phyloP scores from a whole-genome alignment of 2,113 vertebrate genomes.

The Albula glossodonta region DNA sequence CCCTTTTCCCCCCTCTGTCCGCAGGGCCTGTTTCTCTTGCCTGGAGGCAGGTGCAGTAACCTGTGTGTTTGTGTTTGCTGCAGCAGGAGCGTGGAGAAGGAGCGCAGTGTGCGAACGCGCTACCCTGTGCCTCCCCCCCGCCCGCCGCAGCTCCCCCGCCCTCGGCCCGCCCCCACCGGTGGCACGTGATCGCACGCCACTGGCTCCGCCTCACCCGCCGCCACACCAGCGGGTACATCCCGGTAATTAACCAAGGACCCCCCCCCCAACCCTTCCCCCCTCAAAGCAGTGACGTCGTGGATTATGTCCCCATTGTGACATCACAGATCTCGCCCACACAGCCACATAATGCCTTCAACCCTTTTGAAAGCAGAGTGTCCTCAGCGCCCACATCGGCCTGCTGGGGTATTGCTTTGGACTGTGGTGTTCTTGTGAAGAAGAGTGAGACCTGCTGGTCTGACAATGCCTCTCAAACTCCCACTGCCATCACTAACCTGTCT shows the following conservation, averaged over 20 bases:
- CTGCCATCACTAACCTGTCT: slow-evolving; percentile 29
- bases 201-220: slow-evolving; percentile 73
- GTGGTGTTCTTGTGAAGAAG: slow-evolving; percentile 38
- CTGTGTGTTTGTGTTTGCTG: slow-evolving; percentile 50
- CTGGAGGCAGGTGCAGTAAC: background rate
- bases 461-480: slow-evolving; percentile 33
- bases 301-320: background rate
- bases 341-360: background rate
- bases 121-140: slow-evolving; percentile 6
- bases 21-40: background rate
- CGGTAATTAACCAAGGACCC: slow-evolving; percentile 53
- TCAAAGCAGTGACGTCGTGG: background rate
- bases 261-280: background rate
- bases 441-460: slow-evolving; percentile 69
- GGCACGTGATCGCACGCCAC: slow-evolving; percentile 73
- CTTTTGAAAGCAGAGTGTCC: background rate
- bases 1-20: background rate
- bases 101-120: slow-evolving; percentile 45
- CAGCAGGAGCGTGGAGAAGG: slow-evolving; percentile 66
- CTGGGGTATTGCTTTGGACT: slow-evolving; percentile 21
- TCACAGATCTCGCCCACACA: slow-evolving; percentile 34
- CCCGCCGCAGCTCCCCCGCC: slow-evolving; percentile 47
- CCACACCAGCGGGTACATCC: slow-evolving; percentile 67
- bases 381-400: slow-evolving; percentile 4
- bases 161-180: slow-evolving; percentile 67